Conservation (phyloP, 2,113 vertebrate genomes). For the Chaetodon auriga region DNA sequence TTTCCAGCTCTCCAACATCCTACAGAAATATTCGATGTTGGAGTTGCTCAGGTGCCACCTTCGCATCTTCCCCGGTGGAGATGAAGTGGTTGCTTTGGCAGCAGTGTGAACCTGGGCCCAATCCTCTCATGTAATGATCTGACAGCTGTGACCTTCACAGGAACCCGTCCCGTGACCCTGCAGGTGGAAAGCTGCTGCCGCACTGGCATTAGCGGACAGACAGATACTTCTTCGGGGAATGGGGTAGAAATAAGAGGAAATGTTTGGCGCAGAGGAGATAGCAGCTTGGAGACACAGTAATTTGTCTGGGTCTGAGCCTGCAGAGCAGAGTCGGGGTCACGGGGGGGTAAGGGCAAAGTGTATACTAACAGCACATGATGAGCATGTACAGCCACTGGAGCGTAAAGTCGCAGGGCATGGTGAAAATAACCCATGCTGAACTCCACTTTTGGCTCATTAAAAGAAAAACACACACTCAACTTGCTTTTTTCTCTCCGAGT, state of each 20-base stretch:
- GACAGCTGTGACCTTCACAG: conserved; percentile 76
- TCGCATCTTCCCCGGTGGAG: conserved; percentile 38
- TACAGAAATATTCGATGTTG: conserved; percentile 13
- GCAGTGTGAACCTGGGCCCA: conserved; percentile 52
- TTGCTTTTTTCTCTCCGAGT: conserved; percentile 2
- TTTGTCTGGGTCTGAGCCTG: conserved; percentile 72
- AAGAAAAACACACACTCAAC: conserved; percentile 29
- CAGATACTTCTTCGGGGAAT: conserved; percentile 58
- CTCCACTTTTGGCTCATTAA: conserved; percentile 51
- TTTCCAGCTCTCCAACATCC: conserved; percentile 37
- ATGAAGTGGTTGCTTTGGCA: conserved; percentile 67
- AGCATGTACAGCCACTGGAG: conserved; percentile 49
- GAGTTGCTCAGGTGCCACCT: conserved; percentile 43
- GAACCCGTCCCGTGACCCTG: conserved; percentile 63
- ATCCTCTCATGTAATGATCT: conserved; percentile 70
- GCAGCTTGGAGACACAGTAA: conserved; percentile 66
- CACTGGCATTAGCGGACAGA: conserved; percentile 50
- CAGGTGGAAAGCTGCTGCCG: conserved; percentile 64
- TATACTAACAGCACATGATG: conserved; percentile 70
- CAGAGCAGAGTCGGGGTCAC: conserved; percentile 56
- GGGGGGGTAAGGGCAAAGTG: conserved; percentile 63
- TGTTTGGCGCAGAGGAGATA: conserved; percentile 58
- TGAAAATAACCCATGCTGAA: conserved; percentile 57
- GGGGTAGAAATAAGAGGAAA: conserved; percentile 63
- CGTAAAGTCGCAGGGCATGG: conserved; percentile 45